These are phyloP conservation scores for Mormyrus proboscirostris DNA, from an alignment of 2,797 vertebrate genomes.

Conservation along the genomic window DNA sequence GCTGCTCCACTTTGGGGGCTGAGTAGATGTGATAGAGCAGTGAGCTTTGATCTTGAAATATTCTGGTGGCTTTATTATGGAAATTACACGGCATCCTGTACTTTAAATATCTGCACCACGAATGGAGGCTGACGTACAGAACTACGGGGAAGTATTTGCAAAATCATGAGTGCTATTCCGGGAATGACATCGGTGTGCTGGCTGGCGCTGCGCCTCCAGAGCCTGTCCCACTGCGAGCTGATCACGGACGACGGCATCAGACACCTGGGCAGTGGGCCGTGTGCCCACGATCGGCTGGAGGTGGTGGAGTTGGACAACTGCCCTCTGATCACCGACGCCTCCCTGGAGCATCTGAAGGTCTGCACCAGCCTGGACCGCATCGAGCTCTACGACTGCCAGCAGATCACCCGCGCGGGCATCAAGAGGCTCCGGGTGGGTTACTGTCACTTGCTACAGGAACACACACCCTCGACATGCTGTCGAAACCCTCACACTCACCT, in stretches of 20 bases:
- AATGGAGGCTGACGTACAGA: neutral
- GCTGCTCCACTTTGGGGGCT: neutral
- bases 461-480: neutral
- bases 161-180: neutral
- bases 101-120: neutral
- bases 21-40: neutral
- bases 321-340: conserved; percentile 93
- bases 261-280: conserved; percentile 88
- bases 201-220: conserved; percentile 51
- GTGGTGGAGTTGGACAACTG: conserved; percentile 98
- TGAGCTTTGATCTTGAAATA: neutral
- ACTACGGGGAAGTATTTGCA: neutral
- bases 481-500: neutral
- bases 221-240: conserved; percentile 93
- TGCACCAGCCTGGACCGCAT: conserved; percentile 95
- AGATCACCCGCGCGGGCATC: conserved; percentile 92
- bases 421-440: conserved; percentile 91
- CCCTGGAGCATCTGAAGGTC: conserved; percentile 92
- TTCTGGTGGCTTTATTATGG: neutral
- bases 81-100: neutral
- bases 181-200: neutral
- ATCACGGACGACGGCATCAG: conserved; percentile 96
- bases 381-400: conserved; percentile 97
- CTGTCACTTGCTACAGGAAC: neutral
- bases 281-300: conserved; percentile 88